Conservation (phyloP, 2,797 vertebrate genomes). For the Galagoides demidoff region DNA sequence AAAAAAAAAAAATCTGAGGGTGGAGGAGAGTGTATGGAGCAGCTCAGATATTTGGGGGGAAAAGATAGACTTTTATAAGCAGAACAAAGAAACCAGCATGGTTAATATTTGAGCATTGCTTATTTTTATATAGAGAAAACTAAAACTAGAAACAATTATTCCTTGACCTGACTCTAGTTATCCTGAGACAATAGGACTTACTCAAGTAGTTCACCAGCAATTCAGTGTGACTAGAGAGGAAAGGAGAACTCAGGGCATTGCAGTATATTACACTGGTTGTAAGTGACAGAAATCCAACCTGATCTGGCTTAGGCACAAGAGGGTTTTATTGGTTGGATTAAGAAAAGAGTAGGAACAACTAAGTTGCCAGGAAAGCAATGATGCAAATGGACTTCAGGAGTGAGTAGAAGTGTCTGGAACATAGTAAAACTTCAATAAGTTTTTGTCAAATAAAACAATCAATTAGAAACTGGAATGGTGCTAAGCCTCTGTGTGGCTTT, state of each 20-base stretch:
- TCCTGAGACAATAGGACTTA: background rate
- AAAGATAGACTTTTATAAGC: background rate
- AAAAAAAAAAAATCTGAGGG: background rate
- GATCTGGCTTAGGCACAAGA: background rate
- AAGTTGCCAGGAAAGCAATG: background rate
- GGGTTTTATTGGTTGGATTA: background rate
- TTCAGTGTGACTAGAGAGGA: background rate
- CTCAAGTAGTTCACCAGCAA: background rate
- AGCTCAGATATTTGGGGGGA: background rate
- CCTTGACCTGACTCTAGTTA: background rate
- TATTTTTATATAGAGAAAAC: background rate
- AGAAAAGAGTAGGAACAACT: background rate
- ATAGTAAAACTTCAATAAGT: background rate
- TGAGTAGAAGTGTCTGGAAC: background rate
- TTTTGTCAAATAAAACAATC: background rate
- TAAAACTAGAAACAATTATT: background rate
- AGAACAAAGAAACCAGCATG: background rate
- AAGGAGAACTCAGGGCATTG: background rate
- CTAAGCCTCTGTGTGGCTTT: background rate
- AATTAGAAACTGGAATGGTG: background rate
- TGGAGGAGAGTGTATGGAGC: background rate
- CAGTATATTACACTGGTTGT: background rate
- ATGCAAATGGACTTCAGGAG: background rate
- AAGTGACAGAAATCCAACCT: background rate
- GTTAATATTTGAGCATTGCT: background rate